These are phyloP conservation scores for Caenorhabditis angaria DNA, from an alignment of 2,888 invertebrate genomes.

Conservation along the genomic window DNA sequence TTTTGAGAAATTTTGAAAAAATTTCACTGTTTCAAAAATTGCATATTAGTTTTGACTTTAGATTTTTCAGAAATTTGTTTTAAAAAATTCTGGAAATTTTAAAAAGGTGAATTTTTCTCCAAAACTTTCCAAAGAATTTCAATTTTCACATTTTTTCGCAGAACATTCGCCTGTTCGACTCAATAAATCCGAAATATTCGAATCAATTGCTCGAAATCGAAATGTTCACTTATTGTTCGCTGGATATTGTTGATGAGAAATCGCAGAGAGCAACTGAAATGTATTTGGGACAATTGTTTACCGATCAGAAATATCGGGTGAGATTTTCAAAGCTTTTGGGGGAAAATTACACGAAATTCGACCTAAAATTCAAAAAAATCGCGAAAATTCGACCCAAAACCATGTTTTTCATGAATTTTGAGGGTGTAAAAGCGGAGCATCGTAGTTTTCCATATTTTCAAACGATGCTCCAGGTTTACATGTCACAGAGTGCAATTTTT, in stretches of 20 bases:
- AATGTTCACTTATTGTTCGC: conserved; percentile 62
- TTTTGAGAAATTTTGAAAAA: neutral
- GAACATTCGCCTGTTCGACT: conserved; percentile 59
- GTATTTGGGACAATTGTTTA: conserved; percentile 57
- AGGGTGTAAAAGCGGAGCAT: too few relatives aligned
- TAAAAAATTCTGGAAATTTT: too few relatives aligned
- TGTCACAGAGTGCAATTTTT: too few relatives aligned
- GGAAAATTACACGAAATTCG: neutral
- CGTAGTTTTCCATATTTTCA: too few relatives aligned
- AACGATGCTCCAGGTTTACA: too few relatives aligned
- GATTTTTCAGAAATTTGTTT: too few relatives aligned
- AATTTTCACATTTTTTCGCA: too few relatives aligned
- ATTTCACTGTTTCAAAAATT: neutral
- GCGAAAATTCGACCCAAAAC: neutral
- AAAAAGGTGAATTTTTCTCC: too few relatives aligned
- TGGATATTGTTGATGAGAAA: conserved; percentile 68
- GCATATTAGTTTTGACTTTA: too few relatives aligned
- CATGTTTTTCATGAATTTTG: too few relatives aligned
- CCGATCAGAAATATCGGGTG: conserved; percentile 60
- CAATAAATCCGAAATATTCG: conserved; percentile 44
- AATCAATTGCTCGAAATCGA: conserved; percentile 54
- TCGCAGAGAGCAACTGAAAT: conserved; percentile 50
- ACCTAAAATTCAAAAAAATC: neutral
- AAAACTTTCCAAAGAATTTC: too few relatives aligned
- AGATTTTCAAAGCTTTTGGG: neutral